These are phyloP conservation scores for Zoanthus sansibaricus DNA, from an alignment of 92 coral and sea anemone species.

Conservation along the genomic window DNA sequence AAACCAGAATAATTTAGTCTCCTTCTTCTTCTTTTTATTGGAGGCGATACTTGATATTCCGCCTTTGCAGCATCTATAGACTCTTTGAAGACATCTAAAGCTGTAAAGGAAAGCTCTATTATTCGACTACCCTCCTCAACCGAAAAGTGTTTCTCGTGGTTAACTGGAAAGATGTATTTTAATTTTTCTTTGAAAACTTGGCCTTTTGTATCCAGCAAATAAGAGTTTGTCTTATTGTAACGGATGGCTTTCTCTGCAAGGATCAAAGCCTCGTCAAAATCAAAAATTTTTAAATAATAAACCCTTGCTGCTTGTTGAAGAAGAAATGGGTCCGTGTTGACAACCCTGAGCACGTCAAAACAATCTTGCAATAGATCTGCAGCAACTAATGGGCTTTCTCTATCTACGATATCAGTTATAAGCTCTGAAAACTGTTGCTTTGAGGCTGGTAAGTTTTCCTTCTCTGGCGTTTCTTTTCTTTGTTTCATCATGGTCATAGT, in stretches of 20 bases:
- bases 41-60: neutral
- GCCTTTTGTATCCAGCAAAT: conserved; percentile 50
- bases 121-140: conserved; percentile 35
- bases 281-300: conserved; percentile 32
- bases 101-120: conserved; percentile 41
- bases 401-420: conserved; percentile 32
- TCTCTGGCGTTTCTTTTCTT: conserved; percentile 28
- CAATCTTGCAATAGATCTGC: conserved; percentile 47
- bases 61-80: conserved; percentile 39
- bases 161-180: conserved; percentile 29
- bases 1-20: conserved; percentile 37
- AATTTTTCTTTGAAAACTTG: conserved; percentile 42
- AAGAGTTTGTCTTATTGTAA: conserved; percentile 21
- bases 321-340: conserved; percentile 23
- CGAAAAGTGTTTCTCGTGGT: neutral
- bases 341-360: conserved; percentile 7
- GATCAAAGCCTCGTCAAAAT: conserved; percentile 32
- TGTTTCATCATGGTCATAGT: conserved; percentile 47
- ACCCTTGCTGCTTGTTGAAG: conserved; percentile 57
- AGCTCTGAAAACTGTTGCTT: conserved; percentile 43
- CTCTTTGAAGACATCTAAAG: conserved; percentile 29
- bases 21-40: neutral
- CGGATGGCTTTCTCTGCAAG: conserved; percentile 42
- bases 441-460: conserved; percentile 15
- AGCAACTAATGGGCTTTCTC: conserved; percentile 10